These are phyloP conservation scores for Piscicola geometra DNA, from an alignment of 2,888 invertebrate species.

Conservation along the genomic window DNA sequence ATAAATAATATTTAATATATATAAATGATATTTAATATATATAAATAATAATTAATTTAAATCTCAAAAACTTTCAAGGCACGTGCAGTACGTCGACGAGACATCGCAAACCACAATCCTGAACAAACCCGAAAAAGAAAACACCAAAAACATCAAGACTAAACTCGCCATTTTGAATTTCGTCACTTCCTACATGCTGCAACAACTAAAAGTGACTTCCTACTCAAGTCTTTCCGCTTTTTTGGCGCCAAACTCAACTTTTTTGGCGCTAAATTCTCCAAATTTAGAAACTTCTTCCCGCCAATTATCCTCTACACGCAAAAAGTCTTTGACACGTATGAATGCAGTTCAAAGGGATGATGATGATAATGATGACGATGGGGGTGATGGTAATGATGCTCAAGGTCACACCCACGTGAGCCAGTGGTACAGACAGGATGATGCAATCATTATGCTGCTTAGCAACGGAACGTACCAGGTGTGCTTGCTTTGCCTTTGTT, in stretches of 20 bases:
- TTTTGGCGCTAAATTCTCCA: too few relatives aligned
- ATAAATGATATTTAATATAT: too few relatives aligned
- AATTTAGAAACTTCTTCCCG: neutral
- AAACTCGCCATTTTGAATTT: conserved; percentile 55
- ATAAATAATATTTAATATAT: too few relatives aligned
- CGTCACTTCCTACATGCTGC: conserved; percentile 57
- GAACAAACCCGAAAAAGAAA: conserved; percentile 51
- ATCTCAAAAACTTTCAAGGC: too few relatives aligned
- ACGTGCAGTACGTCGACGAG: conserved; percentile 57
- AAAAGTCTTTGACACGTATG: neutral
- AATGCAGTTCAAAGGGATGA: neutral
- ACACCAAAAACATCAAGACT: conserved; percentile 53
- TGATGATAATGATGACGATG: conserved; percentile 12
- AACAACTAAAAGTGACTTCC: conserved; percentile 50
- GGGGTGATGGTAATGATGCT: neutral
- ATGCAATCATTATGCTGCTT: conserved; percentile 56
- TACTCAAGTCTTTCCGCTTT: neutral
- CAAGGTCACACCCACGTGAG: neutral
- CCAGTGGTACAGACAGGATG: conserved; percentile 56
- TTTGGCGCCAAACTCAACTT: too few relatives aligned
- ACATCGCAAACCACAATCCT: conserved; percentile 56
- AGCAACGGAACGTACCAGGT: conserved; percentile 38
- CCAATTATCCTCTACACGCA: neutral
- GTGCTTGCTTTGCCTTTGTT: neutral
- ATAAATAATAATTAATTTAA: too few relatives aligned